phyloP scores from a whole-genome alignment of 2,888 invertebrate genomes.

The Tuberolachnus salignus region DNA sequence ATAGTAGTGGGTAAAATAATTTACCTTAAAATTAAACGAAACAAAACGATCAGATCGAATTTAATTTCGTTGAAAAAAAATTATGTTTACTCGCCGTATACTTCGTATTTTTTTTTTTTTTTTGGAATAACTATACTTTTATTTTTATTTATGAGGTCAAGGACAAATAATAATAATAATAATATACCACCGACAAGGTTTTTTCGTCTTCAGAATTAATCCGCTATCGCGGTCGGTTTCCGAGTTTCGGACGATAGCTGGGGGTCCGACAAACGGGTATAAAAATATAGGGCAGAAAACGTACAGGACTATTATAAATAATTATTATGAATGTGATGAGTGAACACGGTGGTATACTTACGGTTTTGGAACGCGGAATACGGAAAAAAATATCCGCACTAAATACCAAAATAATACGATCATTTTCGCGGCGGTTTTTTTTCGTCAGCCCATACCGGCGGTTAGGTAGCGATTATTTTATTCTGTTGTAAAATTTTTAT shows the following conservation, averaged over 20 bases:
- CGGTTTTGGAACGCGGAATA: slow-evolving; percentile 17
- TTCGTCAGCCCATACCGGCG: background rate
- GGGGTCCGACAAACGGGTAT: background rate
- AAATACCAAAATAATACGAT: slow-evolving; percentile 46
- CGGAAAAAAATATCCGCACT: slow-evolving; percentile 24
- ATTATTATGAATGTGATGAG: background rate
- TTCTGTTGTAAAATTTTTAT: slow-evolving; percentile 2
- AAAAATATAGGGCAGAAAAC: no score
- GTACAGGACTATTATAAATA: background rate
- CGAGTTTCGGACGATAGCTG: no score
- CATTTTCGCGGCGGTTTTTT: background rate
- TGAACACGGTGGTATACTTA: background rate
- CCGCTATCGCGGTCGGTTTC: no score
- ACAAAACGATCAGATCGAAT: no score
- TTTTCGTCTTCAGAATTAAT: background rate
- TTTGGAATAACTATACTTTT: no score
- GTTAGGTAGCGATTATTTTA: no score
- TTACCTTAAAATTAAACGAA: no score
- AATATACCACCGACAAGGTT: no score
- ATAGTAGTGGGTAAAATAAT: no score
- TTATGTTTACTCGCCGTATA: no score
- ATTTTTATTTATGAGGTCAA: background rate
- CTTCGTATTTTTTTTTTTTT: no score
- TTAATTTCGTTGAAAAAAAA: no score
- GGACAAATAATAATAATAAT: background rate